These are phyloP conservation scores for Haliclona indistincta DNA, from an alignment of 37 sponge, comb jelly and placozoan genomes.

Conservation along the genomic window DNA sequence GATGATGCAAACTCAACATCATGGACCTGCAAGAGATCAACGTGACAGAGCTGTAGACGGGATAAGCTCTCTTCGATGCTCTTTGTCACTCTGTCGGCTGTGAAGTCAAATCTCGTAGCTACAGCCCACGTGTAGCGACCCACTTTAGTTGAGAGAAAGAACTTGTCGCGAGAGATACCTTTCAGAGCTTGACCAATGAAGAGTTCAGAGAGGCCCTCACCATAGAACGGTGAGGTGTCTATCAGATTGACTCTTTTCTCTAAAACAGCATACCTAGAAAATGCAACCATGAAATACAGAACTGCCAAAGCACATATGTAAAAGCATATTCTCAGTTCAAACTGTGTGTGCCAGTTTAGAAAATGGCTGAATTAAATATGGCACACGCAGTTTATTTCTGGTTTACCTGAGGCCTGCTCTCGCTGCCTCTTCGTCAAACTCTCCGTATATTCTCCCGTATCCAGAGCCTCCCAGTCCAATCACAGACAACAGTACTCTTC, in stretches of 20 bases:
- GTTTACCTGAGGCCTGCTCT: too few species aligned
- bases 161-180: slow-evolving; percentile 63
- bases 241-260: slow-evolving; percentile 81
- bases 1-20: slow-evolving; percentile 96
- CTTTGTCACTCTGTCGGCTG: slow-evolving; percentile 53
- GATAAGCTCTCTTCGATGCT: slow-evolving; percentile 72
- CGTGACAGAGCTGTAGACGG: slow-evolving; percentile 66
- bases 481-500: too few species aligned
- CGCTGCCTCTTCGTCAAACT: too few species aligned
- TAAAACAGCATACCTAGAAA: too few species aligned
- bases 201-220: slow-evolving; percentile 79
- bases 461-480: too few species aligned
- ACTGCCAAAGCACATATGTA: too few species aligned
- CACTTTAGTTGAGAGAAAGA: slow-evolving; percentile 82
- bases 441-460: too few species aligned
- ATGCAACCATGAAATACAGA: too few species aligned
- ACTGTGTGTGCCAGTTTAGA: too few species aligned
- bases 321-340: too few species aligned
- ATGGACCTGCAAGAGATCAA: slow-evolving; percentile 88
- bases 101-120: slow-evolving; percentile 80
- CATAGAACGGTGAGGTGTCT: slow-evolving; percentile 95
- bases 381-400: too few species aligned
- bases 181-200: slow-evolving; percentile 80
- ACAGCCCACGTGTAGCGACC: slow-evolving; percentile 69
- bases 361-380: too few species aligned